phyloP scores from a whole-genome alignment of 2,888 invertebrate genomes.

The Aporophyla nigra region DNA sequence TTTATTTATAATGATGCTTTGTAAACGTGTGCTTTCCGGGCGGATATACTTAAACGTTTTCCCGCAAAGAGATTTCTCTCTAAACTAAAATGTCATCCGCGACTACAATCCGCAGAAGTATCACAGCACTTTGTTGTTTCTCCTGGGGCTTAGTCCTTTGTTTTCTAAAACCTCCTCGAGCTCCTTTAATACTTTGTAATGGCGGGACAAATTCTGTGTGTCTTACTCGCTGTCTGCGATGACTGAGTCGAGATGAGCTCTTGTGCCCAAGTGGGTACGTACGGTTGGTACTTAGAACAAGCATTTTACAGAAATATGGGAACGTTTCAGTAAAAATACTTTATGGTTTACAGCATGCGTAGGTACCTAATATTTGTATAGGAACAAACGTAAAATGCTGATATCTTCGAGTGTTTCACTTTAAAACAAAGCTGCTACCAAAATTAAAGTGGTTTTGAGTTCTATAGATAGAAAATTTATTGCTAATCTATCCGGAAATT shows the following conservation, averaged over 20 bases:
- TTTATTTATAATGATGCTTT: conserved; percentile 44
- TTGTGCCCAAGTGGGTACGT: conserved; percentile 57
- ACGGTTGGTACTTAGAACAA: conserved; percentile 46
- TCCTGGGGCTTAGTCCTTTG: conserved; percentile 85
- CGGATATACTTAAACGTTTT: conserved; percentile 69
- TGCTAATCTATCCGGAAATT: background rate
- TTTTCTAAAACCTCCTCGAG: conserved; percentile 82
- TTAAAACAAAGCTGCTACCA: background rate
- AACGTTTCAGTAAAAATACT: conserved; percentile 33
- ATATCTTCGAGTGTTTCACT: background rate
- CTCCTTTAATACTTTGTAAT: conserved; percentile 87
- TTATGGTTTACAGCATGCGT: background rate
- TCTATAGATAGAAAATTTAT: background rate
- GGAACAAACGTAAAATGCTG: background rate
- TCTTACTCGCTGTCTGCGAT: conserved; percentile 75
- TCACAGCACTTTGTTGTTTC: conserved; percentile 85
- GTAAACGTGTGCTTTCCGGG: conserved; percentile 40
- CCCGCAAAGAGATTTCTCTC: conserved; percentile 78
- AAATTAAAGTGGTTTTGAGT: background rate
- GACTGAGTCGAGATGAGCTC: conserved; percentile 71
- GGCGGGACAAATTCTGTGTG: conserved; percentile 82
- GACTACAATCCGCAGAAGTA: conserved; percentile 82
- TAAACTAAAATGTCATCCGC: conserved; percentile 83
- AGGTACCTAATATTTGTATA: background rate
- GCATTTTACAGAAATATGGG: conserved; percentile 55